phyloP scores from a whole-genome alignment of 2,797 vertebrate species.

The Lindbergichthys nudifrons region DNA sequence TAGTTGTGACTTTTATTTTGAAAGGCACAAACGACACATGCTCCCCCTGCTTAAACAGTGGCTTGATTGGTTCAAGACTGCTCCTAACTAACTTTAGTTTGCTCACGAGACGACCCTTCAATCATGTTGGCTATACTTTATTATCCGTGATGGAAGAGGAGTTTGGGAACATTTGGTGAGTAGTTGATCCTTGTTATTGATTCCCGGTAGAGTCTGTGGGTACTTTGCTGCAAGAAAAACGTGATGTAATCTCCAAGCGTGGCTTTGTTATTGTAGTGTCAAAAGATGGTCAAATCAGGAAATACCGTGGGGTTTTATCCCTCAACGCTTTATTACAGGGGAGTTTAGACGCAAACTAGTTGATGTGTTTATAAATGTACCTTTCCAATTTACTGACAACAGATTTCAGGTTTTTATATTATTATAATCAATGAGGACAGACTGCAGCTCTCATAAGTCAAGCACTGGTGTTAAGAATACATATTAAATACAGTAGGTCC shows the following conservation, averaged over 20 bases:
- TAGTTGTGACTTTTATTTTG: conserved; percentile 16
- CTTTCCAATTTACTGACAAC: not conserved
- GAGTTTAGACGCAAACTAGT: conserved; percentile 40
- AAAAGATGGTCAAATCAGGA: not conserved
- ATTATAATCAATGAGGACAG: not conserved
- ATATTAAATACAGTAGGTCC: too few species aligned
- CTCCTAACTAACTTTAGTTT: not conserved
- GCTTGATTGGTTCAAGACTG: not conserved
- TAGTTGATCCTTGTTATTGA: not conserved
- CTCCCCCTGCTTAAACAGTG: not conserved
- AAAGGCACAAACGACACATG: conserved; percentile 1
- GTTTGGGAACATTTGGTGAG: not conserved
- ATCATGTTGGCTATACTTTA: not conserved
- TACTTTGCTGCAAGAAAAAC: too few species aligned
- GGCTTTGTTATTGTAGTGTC: not conserved
- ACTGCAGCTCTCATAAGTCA: not conserved
- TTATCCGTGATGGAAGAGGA: not conserved
- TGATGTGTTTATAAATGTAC: too few species aligned
- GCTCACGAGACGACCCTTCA: not conserved
- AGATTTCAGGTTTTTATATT: too few species aligned
- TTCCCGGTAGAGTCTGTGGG: not conserved
- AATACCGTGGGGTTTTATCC: not conserved
- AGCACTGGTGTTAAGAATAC: not conserved
- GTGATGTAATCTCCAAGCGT: not conserved
- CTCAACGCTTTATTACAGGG: not conserved